Base-by-base conservation (phyloP, 2,888 invertebrate species). In the Cataglyphis altisquamis region DNA sequence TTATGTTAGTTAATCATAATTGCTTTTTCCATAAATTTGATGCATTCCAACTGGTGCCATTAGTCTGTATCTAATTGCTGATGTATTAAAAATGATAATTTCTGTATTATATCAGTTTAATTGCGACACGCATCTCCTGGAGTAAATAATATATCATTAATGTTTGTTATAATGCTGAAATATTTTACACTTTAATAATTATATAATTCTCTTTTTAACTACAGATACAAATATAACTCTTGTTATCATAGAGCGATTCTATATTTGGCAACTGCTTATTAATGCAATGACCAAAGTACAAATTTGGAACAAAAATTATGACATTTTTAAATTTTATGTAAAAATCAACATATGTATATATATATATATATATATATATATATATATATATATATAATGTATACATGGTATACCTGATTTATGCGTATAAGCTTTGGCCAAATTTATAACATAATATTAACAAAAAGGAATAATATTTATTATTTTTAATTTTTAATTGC, bases 211-310 rank as follows among this genome's bases (percentile, higher is more conserved):
- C 45, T 60, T 55, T 66, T 78, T 18, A 70, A 21, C 6, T 60
- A 32, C 70, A 62, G 45, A 80, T 80, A 78, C 36, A 80, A 48
- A 48, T 72, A 25, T 80, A 80, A 72, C 32, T 80, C 78, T 78
- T 78, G 78, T 78, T 78, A 80, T 32, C 60, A 25, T 32, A 70
- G 60, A 80, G 72, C 60, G 29, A 55, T 52, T 36, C 39, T 75
- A 52, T 52, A 64, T 39, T 77, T 68, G 39, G 5, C 32, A 60
- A 72, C 70, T 15, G 67, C 55, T 67, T 77, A 77, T 52, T 77
- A 77, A 77, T 57, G 29, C n/a, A 18, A 74, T 45, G 12, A 78
- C 6, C 3, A 66, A 39, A 77, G 64, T 77, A 67, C 0, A 57
- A 57, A 67, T 25, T 29, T 45, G 25, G 3, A 57, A 9, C 41